Base-by-base conservation (phyloP, 2,113 vertebrate genomes). In the Cololabis saira region DNA sequence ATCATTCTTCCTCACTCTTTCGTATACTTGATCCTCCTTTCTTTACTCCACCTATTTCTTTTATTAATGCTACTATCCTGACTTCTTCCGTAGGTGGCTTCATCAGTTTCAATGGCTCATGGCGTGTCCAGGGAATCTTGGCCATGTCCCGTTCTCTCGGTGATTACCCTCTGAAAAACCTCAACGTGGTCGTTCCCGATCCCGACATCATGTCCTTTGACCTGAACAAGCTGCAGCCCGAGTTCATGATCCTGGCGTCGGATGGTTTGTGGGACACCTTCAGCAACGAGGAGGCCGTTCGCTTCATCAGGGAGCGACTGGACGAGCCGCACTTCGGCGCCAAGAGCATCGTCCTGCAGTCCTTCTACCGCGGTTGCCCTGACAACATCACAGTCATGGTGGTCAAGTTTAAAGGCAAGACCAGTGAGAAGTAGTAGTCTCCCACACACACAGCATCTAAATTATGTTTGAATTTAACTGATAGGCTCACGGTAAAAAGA, bases 321-420 rank as follows among this genome's bases (percentile, higher is more conserved):
- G 94, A 96, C 71, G 98, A 99, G 81, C 98, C 98, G 0, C 98
- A 98, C 90, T 97, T 98, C 1, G 98, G 98, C 0, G 97, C 98
- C 51, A 99, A 99, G 90, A 99, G 97, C 86, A 98, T 99, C 61
- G 97, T 98, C 37, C 93, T 99, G 33, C 98, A 99, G 92, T 97
- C 98, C n/a, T 99, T 96, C 69, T 98, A 98, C 87, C 93, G 97
- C 5, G 98, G 98, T 19, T 99, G 97, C 74, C 96, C 97, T 8
- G 98, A 99, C 87, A 99, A 99, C 50, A 99, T 99, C 85, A 99
- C 98, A 0, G 98, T 99, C 69, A 99, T 99, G 98, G 97, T 99
- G 88, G 96, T 99, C 47, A 99, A 98, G 91, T 98, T 99, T 83
- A 96, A 96, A 91, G 95, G 90, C 91, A 98, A 95, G 90, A 76